Evolutionary conservation across 2,797 vertebrate species (phyloP), one percentile per base, ranked within the genome.

Genomic region (Graptemys geographica): DNA sequence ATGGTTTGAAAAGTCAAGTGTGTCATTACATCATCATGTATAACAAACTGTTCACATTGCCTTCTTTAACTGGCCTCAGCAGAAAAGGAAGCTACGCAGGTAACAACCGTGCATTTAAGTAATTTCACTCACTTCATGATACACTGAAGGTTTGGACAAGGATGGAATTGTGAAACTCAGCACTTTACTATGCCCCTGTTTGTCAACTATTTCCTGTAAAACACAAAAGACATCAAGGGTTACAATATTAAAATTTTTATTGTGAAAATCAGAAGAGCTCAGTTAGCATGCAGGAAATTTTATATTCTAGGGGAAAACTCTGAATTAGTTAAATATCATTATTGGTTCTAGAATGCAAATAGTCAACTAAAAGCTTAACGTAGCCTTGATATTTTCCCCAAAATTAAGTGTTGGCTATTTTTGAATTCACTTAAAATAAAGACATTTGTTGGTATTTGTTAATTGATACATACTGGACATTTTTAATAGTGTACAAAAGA

Each of bases 161-260:
- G 99, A 99, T 0, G 99, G 99, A 98, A 99, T 99, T 1, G 99
- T 99, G 97, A 99, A 99, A 95, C 99, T 99, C 95, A 99, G 97
- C 55, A 99, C 97, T 98, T 99, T 99, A 98, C 99, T 99, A 94
- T 99, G 99, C 57, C 99, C 99, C 93, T 99, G 99, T 98, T 99
- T 99, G 98, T 99, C 99, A 95, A 99, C 99, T 97, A 99, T 99
- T 98, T 99, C 99, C 99, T 99, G 96, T 41, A 97, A 97, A 95
- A 95, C 44, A 89, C 23, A 97, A 55, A 51, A 78, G 10, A 78
- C 84, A 90, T 47, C 31, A 96, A 47, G 33, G 55, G 47, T 94
- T 94, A 95, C 16, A 28, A 19, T 13, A 2, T 52, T n/a, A n/a
- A 37, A n/a, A n/a, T 37, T 9, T n/a, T 37, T 69, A 69, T 21